Conservation (phyloP, 2,888 invertebrate genomes). For the Drosophila borealis region DNA sequence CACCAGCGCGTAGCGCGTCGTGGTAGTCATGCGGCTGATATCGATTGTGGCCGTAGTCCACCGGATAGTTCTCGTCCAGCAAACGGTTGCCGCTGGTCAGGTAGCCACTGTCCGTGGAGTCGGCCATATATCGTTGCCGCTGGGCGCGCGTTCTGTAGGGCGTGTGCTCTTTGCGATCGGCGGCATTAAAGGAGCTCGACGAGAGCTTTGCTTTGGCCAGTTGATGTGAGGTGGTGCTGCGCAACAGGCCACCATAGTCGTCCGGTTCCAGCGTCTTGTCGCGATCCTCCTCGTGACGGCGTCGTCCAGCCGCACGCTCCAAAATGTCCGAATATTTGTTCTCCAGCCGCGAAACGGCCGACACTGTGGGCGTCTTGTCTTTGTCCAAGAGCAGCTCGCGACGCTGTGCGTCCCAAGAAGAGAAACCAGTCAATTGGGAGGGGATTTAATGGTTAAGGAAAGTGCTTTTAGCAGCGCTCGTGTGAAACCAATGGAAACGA, state of each 20-base stretch:
- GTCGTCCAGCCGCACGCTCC: slow-evolving; percentile 89
- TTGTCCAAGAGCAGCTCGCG: slow-evolving; percentile 81
- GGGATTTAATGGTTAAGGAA: slow-evolving; percentile 65
- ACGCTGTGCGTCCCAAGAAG: slow-evolving; percentile 71
- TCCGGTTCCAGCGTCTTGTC: slow-evolving; percentile 91
- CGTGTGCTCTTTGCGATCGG: slow-evolving; percentile 85
- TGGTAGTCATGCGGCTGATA: slow-evolving; percentile 81
- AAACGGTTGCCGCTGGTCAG: slow-evolving; percentile 72
- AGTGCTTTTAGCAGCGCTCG: slow-evolving; percentile 72
- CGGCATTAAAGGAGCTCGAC: slow-evolving; percentile 86
- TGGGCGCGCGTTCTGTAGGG: slow-evolving; percentile 82
- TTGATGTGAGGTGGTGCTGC: slow-evolving; percentile 91
- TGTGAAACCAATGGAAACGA: slow-evolving; percentile 78
- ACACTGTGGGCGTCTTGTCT: slow-evolving; percentile 84
- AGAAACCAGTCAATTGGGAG: slow-evolving; percentile 57
- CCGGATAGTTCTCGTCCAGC: slow-evolving; percentile 81
- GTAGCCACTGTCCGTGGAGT: slow-evolving; percentile 83
- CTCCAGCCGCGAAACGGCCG: slow-evolving; percentile 89
- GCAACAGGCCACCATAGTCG: slow-evolving; percentile 85
- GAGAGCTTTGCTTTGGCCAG: slow-evolving; percentile 86
- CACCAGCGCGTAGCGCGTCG: slow-evolving; percentile 74
- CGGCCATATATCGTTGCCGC: slow-evolving; percentile 79
- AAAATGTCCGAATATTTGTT: slow-evolving; percentile 92
- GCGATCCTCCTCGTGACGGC: slow-evolving; percentile 85
- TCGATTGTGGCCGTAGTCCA: slow-evolving; percentile 75